A percentile compares a stretch with the other conserved stretches of the same genome.
Conservation (phyloP, 2,888 invertebrate genomes). For the Allophyes oxyacanthae region DNA sequence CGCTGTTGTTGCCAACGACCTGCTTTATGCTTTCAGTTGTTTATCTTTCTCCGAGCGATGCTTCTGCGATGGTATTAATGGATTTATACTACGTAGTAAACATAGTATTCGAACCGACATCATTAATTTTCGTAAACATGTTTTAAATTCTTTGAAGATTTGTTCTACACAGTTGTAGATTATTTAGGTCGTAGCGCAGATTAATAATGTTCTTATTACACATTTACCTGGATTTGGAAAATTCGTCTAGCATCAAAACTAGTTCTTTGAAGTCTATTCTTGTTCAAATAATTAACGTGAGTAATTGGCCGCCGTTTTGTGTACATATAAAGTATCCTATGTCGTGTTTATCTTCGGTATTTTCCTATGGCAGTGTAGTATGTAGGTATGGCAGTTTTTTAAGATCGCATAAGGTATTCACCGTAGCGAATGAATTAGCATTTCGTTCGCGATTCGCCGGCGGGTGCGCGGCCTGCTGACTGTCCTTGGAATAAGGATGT, state of each 20-base stretch:
- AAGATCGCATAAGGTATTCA: constrained; percentile 83
- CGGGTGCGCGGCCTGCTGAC: constrained; percentile 57
- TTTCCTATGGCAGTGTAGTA: constrained; percentile 66
- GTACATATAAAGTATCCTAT: constrained; percentile 58
- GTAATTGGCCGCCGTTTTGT: constrained; percentile 65
- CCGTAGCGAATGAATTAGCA: constrained; percentile 82
- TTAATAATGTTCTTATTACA: constrained; percentile 21
- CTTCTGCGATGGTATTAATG: constrained; percentile 63
- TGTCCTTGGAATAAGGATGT: constrained; percentile 88
- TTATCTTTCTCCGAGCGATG: constrained; percentile 63
- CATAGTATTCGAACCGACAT: constrained; percentile 57
- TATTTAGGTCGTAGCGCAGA: constrained; percentile 21
- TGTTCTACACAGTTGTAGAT: constrained; percentile 27
- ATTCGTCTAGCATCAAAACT: constrained; percentile 45
- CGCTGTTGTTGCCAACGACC: constrained; percentile 77
- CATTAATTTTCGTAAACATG: constrained; percentile 53
- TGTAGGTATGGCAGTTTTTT: constrained; percentile 71
- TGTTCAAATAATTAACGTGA: constrained; percentile 66
- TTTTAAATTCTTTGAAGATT: constrained; percentile 14
- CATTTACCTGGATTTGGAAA: constrained; percentile 32
- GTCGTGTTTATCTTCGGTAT: constrained; percentile 69
- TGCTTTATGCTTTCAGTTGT: constrained; percentile 67
- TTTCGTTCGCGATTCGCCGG: constrained; percentile 78
- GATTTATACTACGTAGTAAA: constrained; percentile 67
- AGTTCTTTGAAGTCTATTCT: constrained; percentile 54